Percentiles rank a stretch among this genome's conserved stretches.
These are phyloP conservation scores for Melipona bicolor DNA, from an alignment of 2,888 invertebrate genomes.

Conservation along the genomic window DNA sequence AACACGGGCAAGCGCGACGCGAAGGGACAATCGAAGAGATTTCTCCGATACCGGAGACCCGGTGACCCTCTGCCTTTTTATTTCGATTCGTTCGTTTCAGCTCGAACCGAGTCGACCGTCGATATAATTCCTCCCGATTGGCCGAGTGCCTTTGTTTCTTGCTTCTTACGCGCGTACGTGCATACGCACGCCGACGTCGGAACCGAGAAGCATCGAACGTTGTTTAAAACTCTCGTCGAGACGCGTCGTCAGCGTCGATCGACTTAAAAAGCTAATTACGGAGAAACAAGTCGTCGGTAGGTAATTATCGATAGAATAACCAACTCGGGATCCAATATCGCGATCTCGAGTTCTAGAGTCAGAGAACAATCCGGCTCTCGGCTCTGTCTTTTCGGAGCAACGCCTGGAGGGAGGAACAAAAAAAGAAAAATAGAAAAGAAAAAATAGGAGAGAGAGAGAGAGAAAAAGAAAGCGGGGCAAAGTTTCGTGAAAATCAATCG, in stretches of 20 bases:
- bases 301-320: neutral
- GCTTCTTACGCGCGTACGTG: neutral
- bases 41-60: slow-evolving; percentile 20
- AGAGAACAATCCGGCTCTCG: slow-evolving; percentile 3
- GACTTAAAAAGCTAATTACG: slow-evolving; percentile 10
- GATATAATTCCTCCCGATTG: slow-evolving; percentile 5
- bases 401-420: neutral
- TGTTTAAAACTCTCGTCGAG: neutral
- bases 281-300: neutral
- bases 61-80: slow-evolving; percentile 21
- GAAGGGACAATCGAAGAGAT: slow-evolving; percentile 15
- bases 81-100: neutral
- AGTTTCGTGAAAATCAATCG: slow-evolving; percentile 30
- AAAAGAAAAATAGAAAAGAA: neutral
- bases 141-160: neutral
- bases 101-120: neutral
- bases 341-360: neutral
- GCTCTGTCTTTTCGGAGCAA: neutral
- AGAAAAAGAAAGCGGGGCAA: neutral
- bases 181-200: no score
- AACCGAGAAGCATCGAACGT: neutral
- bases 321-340: neutral
- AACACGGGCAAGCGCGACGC: neutral
- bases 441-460: no score
- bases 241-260: neutral